A percentile compares a stretch with the other conserved stretches of the same genome.
Evolutionary conservation across 2,888 invertebrate species (phyloP).

Genomic region (Euplexia lucipara): DNA sequence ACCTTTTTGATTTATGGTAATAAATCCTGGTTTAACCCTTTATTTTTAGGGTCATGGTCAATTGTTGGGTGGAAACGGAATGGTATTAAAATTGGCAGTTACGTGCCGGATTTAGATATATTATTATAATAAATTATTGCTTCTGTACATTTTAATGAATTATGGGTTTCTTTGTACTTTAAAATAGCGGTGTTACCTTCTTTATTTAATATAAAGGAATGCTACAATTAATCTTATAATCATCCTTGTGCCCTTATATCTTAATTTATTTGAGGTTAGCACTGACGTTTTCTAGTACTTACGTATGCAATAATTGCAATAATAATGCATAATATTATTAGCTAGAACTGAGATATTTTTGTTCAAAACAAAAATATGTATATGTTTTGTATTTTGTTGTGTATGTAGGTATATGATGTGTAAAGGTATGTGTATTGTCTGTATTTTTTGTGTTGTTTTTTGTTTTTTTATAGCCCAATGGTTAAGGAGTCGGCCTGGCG

Average conservation of each 20-base stretch:
- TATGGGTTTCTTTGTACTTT: neutral
- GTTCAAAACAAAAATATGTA: no score
- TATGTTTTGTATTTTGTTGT: no score
- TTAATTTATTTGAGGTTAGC: neutral
- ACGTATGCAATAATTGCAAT: no score
- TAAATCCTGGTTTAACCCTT: conserved; percentile 48
- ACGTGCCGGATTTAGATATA: conserved; percentile 41
- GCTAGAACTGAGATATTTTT: no score
- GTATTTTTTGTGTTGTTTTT: no score
- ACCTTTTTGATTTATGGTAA: conserved; percentile 61
- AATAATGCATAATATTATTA: no score
- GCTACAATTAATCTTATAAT: neutral
- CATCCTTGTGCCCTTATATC: neutral
- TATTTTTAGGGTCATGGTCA: conserved; percentile 56
- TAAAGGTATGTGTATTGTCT: no score
- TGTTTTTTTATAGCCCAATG: no score
- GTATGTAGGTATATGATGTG: no score
- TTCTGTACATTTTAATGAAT: conserved; percentile 10
- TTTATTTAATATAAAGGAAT: neutral
- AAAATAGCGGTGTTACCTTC: neutral
- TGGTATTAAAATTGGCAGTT: conserved; percentile 47
- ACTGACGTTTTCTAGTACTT: no score
- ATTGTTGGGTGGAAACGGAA: conserved; percentile 17
- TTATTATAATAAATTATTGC: conserved; percentile 29
- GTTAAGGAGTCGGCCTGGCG: no score